Conservation (phyloP, 2,797 vertebrate species). For the Manis pentadactyla region DNA sequence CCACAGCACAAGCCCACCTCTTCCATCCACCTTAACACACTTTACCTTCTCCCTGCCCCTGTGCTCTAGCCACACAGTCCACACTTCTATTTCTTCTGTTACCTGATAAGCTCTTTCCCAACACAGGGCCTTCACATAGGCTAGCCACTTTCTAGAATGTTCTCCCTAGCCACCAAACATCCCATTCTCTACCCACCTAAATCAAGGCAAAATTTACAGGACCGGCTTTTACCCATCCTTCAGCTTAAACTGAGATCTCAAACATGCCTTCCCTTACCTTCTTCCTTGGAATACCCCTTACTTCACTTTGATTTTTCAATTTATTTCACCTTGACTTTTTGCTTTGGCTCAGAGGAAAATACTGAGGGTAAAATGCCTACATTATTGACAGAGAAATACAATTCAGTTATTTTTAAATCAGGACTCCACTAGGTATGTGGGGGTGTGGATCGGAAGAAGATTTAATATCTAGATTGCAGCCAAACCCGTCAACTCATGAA, state of each 20-base stretch:
- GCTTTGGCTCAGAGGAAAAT: slow-evolving; percentile 40
- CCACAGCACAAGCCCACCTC: not conserved
- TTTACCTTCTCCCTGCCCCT: not conserved
- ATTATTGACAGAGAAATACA: slow-evolving; percentile 46
- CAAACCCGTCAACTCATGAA: slow-evolving; percentile 33
- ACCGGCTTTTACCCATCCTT: not conserved
- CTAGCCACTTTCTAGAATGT: not conserved
- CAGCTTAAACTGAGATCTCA: not conserved
- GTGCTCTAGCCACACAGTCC: not conserved
- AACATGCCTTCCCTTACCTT: not conserved
- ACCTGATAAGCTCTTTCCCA: not conserved
- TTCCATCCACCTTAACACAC: not conserved
- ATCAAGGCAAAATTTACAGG: not conserved
- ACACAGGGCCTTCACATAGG: not conserved
- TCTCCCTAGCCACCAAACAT: not conserved
- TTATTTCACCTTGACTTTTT: not conserved
- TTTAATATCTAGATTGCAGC: not conserved
- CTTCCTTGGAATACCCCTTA: not conserved
- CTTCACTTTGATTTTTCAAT: slow-evolving; percentile 24
- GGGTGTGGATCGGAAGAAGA: accelerated
- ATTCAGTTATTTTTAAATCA: slow-evolving; percentile 48
- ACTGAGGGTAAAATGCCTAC: not conserved
- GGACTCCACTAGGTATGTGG: not conserved
- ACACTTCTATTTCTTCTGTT: not conserved
- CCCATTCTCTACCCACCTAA: not conserved